phyloP scores from a whole-genome alignment of 2,797 vertebrate species.

The Semotilus atromaculatus region DNA sequence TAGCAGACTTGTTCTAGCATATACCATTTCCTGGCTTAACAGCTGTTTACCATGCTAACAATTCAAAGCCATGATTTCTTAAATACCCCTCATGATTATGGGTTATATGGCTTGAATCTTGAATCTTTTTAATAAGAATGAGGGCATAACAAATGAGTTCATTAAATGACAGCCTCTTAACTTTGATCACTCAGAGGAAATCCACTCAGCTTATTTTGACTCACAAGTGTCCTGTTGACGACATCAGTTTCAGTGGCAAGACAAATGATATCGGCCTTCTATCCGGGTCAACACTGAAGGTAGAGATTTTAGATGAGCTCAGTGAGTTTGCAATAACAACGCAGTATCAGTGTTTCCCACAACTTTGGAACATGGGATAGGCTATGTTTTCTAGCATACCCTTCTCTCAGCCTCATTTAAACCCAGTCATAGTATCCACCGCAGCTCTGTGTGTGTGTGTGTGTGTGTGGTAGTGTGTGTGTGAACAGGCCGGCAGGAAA shows the following conservation, averaged over 20 bases:
- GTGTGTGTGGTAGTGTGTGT: constrained; percentile 46
- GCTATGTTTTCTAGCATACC: constrained; percentile 31
- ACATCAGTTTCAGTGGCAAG: constrained; percentile 28
- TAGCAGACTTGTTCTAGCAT: constrained; percentile 7
- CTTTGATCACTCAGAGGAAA: constrained; percentile 36
- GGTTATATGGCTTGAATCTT: background rate
- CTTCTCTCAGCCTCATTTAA: constrained; percentile 35
- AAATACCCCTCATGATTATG: background rate
- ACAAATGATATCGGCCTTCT: constrained; percentile 31
- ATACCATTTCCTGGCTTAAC: constrained; percentile 6
- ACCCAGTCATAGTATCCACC: background rate
- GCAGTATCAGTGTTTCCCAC: constrained; percentile 53
- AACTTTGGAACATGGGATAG: constrained; percentile 36
- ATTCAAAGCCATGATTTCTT: constrained; percentile 5
- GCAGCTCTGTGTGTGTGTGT: constrained; percentile 35
- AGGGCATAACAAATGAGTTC: constrained; percentile 10
- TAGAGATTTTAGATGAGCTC: constrained; percentile 45
- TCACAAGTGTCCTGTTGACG: constrained; percentile 37
- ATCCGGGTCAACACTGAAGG: constrained; percentile 31
- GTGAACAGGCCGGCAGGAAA: constrained; percentile 71
- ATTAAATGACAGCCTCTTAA: constrained; percentile 13
- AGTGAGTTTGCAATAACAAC: constrained; percentile 39
- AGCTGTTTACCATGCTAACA: constrained; percentile 13
- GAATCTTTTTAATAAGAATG: constrained; percentile 4
- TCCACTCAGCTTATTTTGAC: constrained; percentile 40